Evolutionary conservation across 1,140 invertebrate genomes (phyloP).

Genomic region (Diorhabda carinulata): DNA sequence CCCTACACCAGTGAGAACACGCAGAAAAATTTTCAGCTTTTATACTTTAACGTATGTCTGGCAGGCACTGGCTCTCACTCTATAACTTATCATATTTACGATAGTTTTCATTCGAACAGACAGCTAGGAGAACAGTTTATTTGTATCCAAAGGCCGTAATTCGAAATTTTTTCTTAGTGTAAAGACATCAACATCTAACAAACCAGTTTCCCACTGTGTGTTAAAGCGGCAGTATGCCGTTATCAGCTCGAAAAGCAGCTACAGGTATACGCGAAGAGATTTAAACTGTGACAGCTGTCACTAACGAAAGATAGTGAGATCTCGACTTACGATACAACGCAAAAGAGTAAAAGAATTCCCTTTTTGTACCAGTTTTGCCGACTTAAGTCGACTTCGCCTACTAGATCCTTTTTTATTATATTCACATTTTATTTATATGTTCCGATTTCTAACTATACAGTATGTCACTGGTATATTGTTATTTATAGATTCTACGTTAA

Average conservation of each 20-base stretch:
- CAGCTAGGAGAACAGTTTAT: too few relatives aligned
- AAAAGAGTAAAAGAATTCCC: background rate
- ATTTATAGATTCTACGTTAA: too few relatives aligned
- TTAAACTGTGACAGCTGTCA: background rate
- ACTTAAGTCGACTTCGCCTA: background rate
- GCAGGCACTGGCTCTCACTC: too few relatives aligned
- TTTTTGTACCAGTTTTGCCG: background rate
- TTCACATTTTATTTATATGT: background rate
- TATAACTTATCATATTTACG: too few relatives aligned
- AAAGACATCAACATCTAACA: background rate
- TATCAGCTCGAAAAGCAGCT: background rate
- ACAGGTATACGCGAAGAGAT: background rate
- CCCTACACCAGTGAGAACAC: too few relatives aligned
- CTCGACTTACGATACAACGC: background rate
- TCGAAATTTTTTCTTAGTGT: too few relatives aligned
- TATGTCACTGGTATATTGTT: too few relatives aligned
- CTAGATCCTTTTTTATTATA: background rate
- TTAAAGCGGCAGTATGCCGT: background rate
- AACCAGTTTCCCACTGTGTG: background rate
- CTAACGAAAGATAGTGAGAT: constrained; percentile 2
- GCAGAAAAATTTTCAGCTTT: too few relatives aligned
- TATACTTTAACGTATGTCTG: too few relatives aligned
- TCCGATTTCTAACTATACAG: too few relatives aligned
- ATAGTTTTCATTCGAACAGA: too few relatives aligned
- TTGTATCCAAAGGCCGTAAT: too few relatives aligned